phyloP scores from a whole-genome alignment of 2,113 vertebrate species.

The Paradoxurus hermaphroditus region DNA sequence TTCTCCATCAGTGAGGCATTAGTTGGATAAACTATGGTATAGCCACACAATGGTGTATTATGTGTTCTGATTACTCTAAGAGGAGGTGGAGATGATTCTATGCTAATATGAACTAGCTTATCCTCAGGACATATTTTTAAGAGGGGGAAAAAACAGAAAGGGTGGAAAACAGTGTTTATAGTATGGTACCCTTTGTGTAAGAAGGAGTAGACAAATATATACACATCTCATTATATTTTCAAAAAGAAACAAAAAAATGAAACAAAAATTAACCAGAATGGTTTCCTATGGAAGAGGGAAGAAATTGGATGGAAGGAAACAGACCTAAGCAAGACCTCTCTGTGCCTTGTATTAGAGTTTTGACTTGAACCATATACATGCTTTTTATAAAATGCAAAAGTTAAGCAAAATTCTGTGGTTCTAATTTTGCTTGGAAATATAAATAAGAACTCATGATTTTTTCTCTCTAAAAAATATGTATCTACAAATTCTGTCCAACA shows the following conservation, averaged over 20 bases:
- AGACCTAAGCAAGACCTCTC: neutral
- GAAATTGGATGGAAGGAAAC: neutral
- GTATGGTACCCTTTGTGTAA: neutral
- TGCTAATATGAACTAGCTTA: neutral
- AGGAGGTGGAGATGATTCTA: neutral
- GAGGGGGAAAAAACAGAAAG: neutral
- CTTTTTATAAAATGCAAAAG: neutral
- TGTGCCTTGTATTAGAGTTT: neutral
- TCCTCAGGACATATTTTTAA: neutral
- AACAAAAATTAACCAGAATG: neutral
- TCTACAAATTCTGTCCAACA: neutral
- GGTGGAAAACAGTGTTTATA: neutral
- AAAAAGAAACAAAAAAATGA: neutral
- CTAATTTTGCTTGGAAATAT: neutral
- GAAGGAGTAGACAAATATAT: neutral
- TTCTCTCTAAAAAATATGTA: neutral
- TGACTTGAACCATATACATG: neutral
- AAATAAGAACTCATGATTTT: neutral
- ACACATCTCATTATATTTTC: neutral
- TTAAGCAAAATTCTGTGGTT: neutral
- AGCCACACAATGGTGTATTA: neutral
- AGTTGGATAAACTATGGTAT: neutral
- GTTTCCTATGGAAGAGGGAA: neutral
- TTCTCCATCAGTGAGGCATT: neutral
- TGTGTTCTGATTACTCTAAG: neutral